Evolutionary conservation across 2,113 vertebrate species (phyloP), one percentile per base, ranked within the genome.

Genomic region (Platichthys stellatus): DNA sequence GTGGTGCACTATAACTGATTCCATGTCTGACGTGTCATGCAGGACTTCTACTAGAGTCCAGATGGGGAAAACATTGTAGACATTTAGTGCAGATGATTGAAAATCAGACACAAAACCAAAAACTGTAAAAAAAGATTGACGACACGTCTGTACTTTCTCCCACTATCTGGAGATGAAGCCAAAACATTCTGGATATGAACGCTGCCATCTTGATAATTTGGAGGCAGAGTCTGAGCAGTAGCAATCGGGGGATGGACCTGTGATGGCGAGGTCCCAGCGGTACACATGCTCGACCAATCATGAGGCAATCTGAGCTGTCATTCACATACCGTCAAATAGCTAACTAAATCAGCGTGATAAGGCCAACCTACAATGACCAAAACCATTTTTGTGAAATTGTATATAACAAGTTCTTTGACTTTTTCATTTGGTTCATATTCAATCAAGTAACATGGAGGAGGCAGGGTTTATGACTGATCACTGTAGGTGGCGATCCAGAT

Each of bases 81-180:
- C 78, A 85, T 84, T 68, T 57, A 82, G 76, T 60, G 77, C 85
- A 74, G 86, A 84, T 78, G 31, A 81, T 79, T 81, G 12, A 80
- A 49, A 28, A 64, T 74, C 65, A 81, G 83, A 92, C 74, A 70
- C 74, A 84, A 86, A 90, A 26, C 57, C 60, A 51, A 5, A 18
- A 43, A 51, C 47, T 51, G 17, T 6, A 51, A 51, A 51, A 4
- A 17, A 18, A 51, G 47, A 51, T 51, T 17, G 47, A 51, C 15
- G 47, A 51, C 47, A 51, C 18, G 15, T 51, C 47, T 18, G 40
- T 43, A 51, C 4, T 18, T 51, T 18, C 47, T 51, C 47, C 47
- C 4, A 20, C 47, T 51, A 18, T 51, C 17, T 17, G 18, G 47
- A 51, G 47, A 15, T 51, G 47, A 18, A 51, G 47, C 47, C 47